Base-by-base conservation (phyloP, 2,888 invertebrate species). In the Cantharis rufa region DNA sequence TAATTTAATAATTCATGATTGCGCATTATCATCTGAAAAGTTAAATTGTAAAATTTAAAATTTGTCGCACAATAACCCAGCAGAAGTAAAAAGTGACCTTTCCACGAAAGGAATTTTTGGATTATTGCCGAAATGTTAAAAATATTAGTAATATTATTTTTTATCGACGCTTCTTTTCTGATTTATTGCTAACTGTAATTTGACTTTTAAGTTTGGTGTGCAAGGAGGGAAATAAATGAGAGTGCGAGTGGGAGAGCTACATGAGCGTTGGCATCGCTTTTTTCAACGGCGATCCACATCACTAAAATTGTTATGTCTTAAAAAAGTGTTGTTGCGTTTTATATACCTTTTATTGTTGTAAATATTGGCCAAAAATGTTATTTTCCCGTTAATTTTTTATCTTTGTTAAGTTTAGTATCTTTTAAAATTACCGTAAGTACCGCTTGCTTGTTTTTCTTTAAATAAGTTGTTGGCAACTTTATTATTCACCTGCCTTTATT, bases 221-320 rank as follows among this genome's bases (percentile, higher is more conserved):
- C 15, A n/a, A 64, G 72, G n/a, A 18, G 64, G 69, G 76, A 69
- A 63, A 13, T 32, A 68, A 62, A 69, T 72, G 71, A 69, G 48
- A 48, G 48, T 48, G 48, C 48, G 48, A 64, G 76, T 70, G 70
- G 64, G 70, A 70, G 72, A 66, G 48, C 18, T 71, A 73, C 15
- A 74, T 13, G 64, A 66, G 64, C 62, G 72, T 73, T 76, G 76
- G 76, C 66, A 76, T n/a, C 70, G 62, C 69, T 71, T 62, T 62
- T 27, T 21, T 62, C 61, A 64, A 68, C 69, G 70, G 70, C 28
- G 66, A 71, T 73, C 77, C 66, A 77, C 77, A 76, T 73, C 77
- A 71, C 71, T 64, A 72, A 74, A 27, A 48, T 64, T 70, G 70
- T 76, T 76, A 69, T 73, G 61, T 62, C 21, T 27, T 27, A 61